Conservation (phyloP, 2,113 vertebrate genomes). For the Parotia lawesii region DNA sequence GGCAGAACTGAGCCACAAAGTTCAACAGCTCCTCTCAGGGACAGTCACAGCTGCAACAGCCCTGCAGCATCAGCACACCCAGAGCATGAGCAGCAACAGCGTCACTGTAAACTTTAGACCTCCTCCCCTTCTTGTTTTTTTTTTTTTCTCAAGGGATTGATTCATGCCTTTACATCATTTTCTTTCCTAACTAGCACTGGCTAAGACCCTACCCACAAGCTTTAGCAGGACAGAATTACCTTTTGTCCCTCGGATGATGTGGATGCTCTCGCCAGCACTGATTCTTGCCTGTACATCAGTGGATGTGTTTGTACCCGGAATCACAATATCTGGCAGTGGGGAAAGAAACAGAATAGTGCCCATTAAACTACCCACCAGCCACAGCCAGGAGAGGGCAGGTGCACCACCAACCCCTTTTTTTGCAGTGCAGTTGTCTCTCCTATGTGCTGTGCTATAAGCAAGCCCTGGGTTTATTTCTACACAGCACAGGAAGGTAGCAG, state of each 20-base stretch:
- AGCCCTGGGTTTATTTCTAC: background rate
- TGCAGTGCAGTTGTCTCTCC: background rate
- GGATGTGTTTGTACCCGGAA: slow-evolving; percentile 94
- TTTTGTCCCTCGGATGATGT: slow-evolving; percentile 96
- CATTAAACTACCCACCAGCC: background rate
- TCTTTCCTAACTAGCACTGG: background rate
- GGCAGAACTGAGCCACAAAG: background rate
- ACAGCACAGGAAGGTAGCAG: background rate
- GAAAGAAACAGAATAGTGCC: slow-evolving; percentile 14
- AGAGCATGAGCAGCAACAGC: background rate
- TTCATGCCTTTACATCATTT: background rate
- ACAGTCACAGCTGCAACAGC: background rate
- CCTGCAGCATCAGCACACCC: background rate
- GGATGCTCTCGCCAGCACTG: slow-evolving; percentile 94
- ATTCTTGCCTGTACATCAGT: slow-evolving; percentile 96
- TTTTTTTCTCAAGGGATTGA: background rate
- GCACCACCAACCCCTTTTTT: background rate
- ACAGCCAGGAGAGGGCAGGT: background rate
- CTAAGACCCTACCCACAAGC: background rate
- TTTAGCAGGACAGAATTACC: slow-evolving; percentile 69
- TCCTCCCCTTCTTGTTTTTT: background rate
- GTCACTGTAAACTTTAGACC: background rate
- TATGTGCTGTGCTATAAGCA: background rate
- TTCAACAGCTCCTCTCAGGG: background rate
- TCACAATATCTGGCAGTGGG: slow-evolving; percentile 87